Evolutionary conservation across 2,888 invertebrate genomes (phyloP), one percentile per base, ranked within the genome.

Genomic region (Capitulum mitella): DNA sequence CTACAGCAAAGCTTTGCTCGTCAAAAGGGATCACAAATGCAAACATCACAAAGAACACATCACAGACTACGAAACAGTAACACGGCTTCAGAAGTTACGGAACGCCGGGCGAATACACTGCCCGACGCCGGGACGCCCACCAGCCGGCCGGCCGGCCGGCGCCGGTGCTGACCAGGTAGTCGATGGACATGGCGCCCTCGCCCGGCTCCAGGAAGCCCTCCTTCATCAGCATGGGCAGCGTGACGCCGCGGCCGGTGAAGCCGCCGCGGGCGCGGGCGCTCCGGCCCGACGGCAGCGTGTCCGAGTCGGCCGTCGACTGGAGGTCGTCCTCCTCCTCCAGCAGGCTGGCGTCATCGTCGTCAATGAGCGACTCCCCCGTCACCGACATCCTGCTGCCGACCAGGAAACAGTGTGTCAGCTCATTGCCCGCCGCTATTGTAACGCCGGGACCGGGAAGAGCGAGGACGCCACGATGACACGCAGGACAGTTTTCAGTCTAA

Each of bases 201-300:
- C 94, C 95, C 76, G 95, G 92, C 84, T 92, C 91, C 81, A 95
- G 88, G 84, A 95, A 91, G 85, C 93, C 92, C 79, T 94, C 94
- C 83, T 92, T 90, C 84, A 96, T 88, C 77, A 96, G 87, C 90
- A 94, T 95, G 86, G 93, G 93, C 81, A 96, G 87, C 19, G 95
- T 95, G 29, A 95, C 78, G 26, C 81, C 80, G 74, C 82, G 74
- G 34, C 82, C 81, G 10, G 80, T 29, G 29, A 48, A 34, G 76
- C 46, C 48, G 29, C 19, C 48, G 22, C 54, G 54, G 70, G 37
- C 40, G 37, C 70, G 70, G 26, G 70, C 40, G 70, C 70, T 70
- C 19, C 70, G 70, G 26, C 70, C 70, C 37, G 70, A 70, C 37
- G 37, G 70, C 70, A 70, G 70, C 40, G 70, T 70, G 40, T 70